Conservation (phyloP, 2,797 vertebrate genomes). For the Argyrosomus regius region DNA sequence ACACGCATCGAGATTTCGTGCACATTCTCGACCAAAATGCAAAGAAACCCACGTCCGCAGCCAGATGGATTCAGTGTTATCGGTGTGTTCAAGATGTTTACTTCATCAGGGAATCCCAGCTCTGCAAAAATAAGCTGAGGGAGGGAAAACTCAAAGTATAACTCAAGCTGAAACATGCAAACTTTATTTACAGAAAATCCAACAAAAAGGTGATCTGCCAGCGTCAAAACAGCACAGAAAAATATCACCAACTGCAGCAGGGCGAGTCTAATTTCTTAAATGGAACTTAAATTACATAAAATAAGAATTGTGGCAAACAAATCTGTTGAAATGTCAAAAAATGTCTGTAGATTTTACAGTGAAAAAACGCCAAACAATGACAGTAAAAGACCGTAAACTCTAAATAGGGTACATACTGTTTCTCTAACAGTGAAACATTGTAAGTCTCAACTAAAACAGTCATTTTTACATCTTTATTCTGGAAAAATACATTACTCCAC, state of each 20-base stretch:
- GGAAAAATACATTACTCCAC: no score
- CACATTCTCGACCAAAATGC: no score
- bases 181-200: not conserved
- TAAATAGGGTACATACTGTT: no score
- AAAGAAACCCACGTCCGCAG: constrained; percentile 12
- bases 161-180: not conserved
- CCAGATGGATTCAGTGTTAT: constrained; percentile 32
- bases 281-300: not conserved
- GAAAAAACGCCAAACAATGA: no score
- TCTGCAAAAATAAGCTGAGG: constrained; percentile 4
- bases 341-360: no score
- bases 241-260: not conserved
- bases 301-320: not conserved
- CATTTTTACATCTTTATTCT: no score
- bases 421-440: no score
- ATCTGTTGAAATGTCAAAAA: no score
- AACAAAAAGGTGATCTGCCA: not conserved
- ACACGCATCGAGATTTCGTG: not conserved
- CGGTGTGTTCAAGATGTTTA: constrained; percentile 20
- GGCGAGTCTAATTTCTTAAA: not conserved
- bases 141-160: constrained; percentile 14
- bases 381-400: no score
- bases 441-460: no score
- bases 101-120: constrained; percentile 3
- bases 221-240: not conserved